Conservation (phyloP, 2,113 vertebrate species). For the Lampris megalopsis region DNA sequence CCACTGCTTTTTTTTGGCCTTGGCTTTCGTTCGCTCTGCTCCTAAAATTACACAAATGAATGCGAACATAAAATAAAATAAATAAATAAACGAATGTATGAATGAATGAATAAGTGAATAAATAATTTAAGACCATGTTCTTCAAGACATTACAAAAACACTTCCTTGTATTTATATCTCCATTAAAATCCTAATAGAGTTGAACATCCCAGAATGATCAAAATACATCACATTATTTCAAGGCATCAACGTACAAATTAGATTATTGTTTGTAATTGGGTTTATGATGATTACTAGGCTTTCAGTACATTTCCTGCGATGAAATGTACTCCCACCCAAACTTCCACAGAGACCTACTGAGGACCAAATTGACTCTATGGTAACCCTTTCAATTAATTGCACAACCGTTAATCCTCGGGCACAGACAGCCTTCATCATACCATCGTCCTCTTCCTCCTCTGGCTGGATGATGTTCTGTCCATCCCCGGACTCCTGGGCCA, state of each 20-base stretch:
- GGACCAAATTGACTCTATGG: constrained; percentile 4
- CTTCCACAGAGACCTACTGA: neutral
- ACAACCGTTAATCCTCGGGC: neutral
- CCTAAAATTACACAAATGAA: constrained; percentile 98
- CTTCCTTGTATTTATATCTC: too few relatives aligned
- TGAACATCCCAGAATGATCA: neutral
- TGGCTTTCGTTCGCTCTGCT: constrained; percentile 97
- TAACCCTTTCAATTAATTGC: constrained; percentile 1
- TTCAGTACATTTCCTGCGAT: too few relatives aligned
- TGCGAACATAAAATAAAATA: constrained; percentile 80
- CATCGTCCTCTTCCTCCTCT: constrained; percentile 87
- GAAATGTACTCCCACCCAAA: neutral
- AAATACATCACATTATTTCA: constrained; percentile 32
- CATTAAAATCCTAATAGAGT: neutral
- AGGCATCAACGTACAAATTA: constrained; percentile 27
- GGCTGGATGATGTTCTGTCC: constrained; percentile 80
- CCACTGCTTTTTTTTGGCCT: constrained; percentile 99
- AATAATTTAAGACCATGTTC: too few relatives aligned
- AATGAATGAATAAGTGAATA: neutral
- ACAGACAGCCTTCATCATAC: constrained; percentile 75
- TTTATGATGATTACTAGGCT: too few relatives aligned
- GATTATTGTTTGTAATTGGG: too few relatives aligned
- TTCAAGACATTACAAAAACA: too few relatives aligned
- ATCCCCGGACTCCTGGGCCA: constrained; percentile 91
- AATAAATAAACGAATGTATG: constrained; percentile 79